phyloP scores from a whole-genome alignment of 2,888 invertebrate species.

The Calameuta filiformis region DNA sequence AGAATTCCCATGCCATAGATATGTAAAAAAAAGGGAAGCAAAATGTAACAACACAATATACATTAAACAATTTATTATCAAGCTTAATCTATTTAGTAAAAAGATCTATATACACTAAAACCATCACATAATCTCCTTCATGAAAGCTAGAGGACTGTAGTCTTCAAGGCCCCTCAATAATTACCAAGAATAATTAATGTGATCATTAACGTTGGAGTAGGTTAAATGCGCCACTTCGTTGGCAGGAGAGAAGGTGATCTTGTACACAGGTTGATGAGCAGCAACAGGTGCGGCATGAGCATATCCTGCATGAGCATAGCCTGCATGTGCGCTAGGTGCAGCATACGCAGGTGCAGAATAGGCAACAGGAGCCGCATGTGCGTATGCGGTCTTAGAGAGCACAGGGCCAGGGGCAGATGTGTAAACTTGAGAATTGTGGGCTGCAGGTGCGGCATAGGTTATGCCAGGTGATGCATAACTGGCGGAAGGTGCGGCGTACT shows the following conservation, averaged over 20 bases:
- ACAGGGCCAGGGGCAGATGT: slow-evolving; percentile 25
- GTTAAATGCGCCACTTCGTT: slow-evolving; percentile 33
- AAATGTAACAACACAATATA: neutral
- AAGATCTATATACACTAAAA: neutral
- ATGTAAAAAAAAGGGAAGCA: neutral
- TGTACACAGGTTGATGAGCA: slow-evolving; percentile 24
- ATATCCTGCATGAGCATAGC: slow-evolving; percentile 2
- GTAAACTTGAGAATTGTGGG: neutral
- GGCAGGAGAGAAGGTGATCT: slow-evolving; percentile 33
- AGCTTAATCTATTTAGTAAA: neutral
- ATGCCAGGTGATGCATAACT: too few species aligned
- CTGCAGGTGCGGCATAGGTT: neutral
- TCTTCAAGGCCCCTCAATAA: neutral
- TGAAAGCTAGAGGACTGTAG: neutral
- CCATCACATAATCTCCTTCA: neutral
- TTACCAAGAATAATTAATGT: slow-evolving; percentile 35
- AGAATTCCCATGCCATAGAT: neutral
- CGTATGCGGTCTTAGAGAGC: slow-evolving; percentile 25
- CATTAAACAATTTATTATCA: neutral
- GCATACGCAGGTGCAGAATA: slow-evolving; percentile 25
- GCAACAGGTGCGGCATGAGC: slow-evolving; percentile 11
- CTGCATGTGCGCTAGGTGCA: slow-evolving; percentile 17
- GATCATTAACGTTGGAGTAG: slow-evolving; percentile 38
- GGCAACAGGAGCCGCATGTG: slow-evolving; percentile 21
- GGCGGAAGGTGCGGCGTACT: too few species aligned